Evolutionary conservation across 2,888 invertebrate species (phyloP).

Genomic region (Leptinotarsa juncta): DNA sequence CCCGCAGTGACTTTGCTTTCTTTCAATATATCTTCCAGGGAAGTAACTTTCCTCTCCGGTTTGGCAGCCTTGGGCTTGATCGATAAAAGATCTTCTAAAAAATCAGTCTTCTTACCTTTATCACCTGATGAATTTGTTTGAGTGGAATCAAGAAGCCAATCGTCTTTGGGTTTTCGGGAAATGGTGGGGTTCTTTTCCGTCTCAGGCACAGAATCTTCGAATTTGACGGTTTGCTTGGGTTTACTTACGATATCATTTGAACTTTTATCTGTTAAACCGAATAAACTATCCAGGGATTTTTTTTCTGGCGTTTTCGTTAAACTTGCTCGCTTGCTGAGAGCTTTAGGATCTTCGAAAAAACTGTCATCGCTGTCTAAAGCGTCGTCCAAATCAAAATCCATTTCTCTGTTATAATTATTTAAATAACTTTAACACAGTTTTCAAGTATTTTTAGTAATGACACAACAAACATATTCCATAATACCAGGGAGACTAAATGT

Average conservation of each 20-base stretch:
- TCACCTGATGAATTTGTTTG: conserved; percentile 35
- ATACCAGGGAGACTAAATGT: neutral
- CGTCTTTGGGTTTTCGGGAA: conserved; percentile 47
- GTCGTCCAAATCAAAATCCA: conserved; percentile 66
- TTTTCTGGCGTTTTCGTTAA: conserved; percentile 56
- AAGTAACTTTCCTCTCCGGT: conserved; percentile 49
- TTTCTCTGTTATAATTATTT: conserved; percentile 22
- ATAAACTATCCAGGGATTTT: conserved; percentile 56
- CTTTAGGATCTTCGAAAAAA: conserved; percentile 75
- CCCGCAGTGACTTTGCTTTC: conserved; percentile 52
- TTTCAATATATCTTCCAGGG: conserved; percentile 60
- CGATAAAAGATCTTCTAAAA: conserved; percentile 60
- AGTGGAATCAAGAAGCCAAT: conserved; percentile 57
- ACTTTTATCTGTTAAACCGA: conserved; percentile 45
- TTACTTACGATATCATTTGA: conserved; percentile 26
- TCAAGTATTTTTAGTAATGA: neutral
- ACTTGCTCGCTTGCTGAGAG: conserved; percentile 52
- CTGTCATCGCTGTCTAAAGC: conserved; percentile 78
- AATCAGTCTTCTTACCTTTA: conserved; percentile 54
- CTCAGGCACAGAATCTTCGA: conserved; percentile 35
- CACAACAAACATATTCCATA: conserved; percentile 4
- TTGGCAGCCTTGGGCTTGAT: conserved; percentile 50
- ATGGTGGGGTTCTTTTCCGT: conserved; percentile 30
- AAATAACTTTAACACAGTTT: neutral
- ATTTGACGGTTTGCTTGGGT: conserved; percentile 38